Base-by-base conservation (phyloP, 2,888 invertebrate species). In the Notodonta ziczac region DNA sequence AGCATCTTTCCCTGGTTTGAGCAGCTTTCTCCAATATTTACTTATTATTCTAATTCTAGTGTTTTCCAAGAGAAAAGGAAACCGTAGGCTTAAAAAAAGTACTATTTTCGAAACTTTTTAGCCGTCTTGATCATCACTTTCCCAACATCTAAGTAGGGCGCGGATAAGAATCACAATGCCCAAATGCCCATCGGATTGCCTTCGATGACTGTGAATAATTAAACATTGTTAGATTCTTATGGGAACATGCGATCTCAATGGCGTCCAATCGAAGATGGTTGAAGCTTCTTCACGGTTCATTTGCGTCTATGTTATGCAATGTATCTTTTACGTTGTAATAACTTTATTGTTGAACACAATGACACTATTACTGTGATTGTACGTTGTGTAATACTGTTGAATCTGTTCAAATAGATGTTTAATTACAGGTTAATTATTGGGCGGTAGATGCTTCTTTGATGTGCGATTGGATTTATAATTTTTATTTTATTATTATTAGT, bases 381-480 rank as follows among this genome's bases (percentile, higher is more conserved):
- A 61, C 32, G 57, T 76, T 76, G 71, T 64, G 61, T 64, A 63
- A 73, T 58, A 61, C 63, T 66, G 60, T 65, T 67, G 60, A 67
- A 64, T 67, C 62, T 73, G 60, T 67, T 64, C 65, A 76, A 73
- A 70, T 73, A 67, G 50, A 54, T 62, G 55, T 64, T 76, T 76
- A 66, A 76, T 67, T 72, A 60, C 62, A 50, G 9, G 12, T 52
- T 52, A 52, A 52, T 52, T 52, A 52, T 52, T 52, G 12, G 51
- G 35, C 10, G 8, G 50, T 16, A 13, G 24, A 32, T 13, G 16
- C 50, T 16, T 50, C 50, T 50, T 50, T 50, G 16, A 16, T 16
- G 50, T 16, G 16, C 12, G 48, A 16, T 50, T 14, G 16, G 50
- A 16, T 50, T 50, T 50, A 50, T 50, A 16, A 50, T 16, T 16